Conservation (phyloP, 2,888 invertebrate species). For the Nephrotoma flavescens region DNA sequence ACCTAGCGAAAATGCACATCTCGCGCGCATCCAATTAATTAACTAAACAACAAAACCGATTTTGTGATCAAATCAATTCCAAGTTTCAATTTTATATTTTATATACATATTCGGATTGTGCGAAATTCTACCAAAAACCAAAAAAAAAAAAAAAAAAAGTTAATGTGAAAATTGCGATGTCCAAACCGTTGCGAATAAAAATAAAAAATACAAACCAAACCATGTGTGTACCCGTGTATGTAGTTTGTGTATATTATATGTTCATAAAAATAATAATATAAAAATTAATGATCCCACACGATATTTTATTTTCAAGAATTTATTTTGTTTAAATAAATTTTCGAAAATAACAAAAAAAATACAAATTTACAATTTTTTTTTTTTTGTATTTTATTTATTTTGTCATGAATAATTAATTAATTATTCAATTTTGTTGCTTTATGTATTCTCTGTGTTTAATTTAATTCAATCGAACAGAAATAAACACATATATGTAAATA, state of each 20-base stretch:
- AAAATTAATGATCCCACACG: background rate
- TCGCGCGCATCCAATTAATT: background rate
- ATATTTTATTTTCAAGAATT: background rate
- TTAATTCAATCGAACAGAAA: background rate
- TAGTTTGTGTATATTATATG: too few species aligned
- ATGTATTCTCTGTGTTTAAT: background rate
- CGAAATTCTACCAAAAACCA: background rate
- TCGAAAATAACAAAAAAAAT: background rate
- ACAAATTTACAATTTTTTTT: background rate
- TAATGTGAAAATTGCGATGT: background rate
- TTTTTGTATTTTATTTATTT: background rate
- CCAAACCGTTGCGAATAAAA: background rate
- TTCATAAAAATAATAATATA: background rate
- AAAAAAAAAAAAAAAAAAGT: background rate
- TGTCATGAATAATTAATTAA: background rate
- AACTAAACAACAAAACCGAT: background rate
- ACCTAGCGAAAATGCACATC: background rate
- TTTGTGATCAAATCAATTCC: background rate
- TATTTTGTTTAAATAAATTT: background rate
- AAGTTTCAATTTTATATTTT: background rate
- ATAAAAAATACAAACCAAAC: background rate
- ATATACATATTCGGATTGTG: background rate
- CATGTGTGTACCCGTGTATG: background rate
- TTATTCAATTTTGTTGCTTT: background rate
- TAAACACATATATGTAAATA: background rate